These are phyloP conservation scores for Pithys albifrons DNA, from an alignment of 2,113 vertebrate species.

Conservation along the genomic window DNA sequence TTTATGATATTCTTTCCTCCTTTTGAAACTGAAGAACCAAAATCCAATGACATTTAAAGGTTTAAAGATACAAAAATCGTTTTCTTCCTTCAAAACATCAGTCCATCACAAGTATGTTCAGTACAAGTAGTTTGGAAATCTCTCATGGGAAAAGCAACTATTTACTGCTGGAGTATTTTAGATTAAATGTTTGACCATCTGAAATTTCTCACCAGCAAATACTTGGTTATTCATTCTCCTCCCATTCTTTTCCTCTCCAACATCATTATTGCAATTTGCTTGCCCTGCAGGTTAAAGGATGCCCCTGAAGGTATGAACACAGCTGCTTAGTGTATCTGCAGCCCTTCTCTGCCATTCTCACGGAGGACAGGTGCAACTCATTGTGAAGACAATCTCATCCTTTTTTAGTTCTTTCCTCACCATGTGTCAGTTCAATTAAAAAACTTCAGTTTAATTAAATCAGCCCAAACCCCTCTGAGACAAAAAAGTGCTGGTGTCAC, in stretches of 20 bases:
- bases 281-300: not conserved
- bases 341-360: not conserved
- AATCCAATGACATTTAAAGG: constrained; percentile 25
- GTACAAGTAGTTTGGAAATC: not conserved
- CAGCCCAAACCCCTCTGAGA: not conserved
- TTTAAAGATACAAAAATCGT: not conserved
- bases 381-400: not conserved
- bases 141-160: not conserved
- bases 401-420: not conserved
- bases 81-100: not conserved
- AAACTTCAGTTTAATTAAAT: not conserved
- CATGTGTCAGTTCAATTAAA: not conserved
- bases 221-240: not conserved
- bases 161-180: not conserved
- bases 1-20: not conserved
- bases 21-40: constrained; percentile 1
- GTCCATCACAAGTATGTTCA: not conserved
- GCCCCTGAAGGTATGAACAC: not conserved
- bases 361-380: not conserved
- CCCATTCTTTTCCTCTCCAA: not conserved
- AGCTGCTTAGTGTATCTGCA: not conserved
- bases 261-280: not conserved
- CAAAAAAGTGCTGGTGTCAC: not conserved
- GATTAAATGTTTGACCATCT: not conserved
- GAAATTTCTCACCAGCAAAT: not conserved